Conservation (phyloP, 2,113 vertebrate species). For the Phaetusa simplex region DNA sequence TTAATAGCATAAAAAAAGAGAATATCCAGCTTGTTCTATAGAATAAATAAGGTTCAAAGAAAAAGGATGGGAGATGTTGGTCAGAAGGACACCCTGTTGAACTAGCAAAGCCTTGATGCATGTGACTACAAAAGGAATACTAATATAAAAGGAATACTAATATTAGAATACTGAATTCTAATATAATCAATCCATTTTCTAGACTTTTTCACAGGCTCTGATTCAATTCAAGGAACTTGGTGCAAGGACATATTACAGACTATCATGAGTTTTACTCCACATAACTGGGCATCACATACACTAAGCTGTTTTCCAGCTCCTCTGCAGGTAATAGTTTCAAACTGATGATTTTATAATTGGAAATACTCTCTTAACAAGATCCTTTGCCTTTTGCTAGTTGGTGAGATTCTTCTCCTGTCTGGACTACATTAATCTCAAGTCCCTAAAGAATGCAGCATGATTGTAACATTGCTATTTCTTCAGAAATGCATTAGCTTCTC, state of each 20-base stretch:
- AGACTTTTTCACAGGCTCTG: constrained; percentile 99
- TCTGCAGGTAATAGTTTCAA: constrained; percentile 84
- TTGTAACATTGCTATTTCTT: background rate
- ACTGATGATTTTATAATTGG: background rate
- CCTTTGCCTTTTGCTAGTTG: background rate
- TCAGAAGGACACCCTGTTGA: background rate
- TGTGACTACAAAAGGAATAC: background rate
- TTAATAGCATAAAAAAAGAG: background rate
- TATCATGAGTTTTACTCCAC: constrained; percentile 97
- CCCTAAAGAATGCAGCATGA: background rate
- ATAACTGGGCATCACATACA: constrained; percentile 98
- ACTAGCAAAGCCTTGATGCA: background rate
- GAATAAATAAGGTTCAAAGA: background rate
- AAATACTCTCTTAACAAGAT: background rate
- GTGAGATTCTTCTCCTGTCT: background rate
- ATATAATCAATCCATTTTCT: background rate
- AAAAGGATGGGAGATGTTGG: background rate
- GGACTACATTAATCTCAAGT: background rate
- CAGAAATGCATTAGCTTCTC: background rate
- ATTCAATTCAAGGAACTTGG: constrained; percentile 98
- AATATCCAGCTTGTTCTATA: background rate
- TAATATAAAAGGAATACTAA: background rate
- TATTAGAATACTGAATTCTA: background rate
- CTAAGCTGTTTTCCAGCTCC: constrained; percentile 97
- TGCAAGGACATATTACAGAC: constrained; percentile 99